Percentiles rank a stretch among this genome's conserved stretches.
Conservation (phyloP, 2,113 vertebrate species). For the Charina bottae region DNA sequence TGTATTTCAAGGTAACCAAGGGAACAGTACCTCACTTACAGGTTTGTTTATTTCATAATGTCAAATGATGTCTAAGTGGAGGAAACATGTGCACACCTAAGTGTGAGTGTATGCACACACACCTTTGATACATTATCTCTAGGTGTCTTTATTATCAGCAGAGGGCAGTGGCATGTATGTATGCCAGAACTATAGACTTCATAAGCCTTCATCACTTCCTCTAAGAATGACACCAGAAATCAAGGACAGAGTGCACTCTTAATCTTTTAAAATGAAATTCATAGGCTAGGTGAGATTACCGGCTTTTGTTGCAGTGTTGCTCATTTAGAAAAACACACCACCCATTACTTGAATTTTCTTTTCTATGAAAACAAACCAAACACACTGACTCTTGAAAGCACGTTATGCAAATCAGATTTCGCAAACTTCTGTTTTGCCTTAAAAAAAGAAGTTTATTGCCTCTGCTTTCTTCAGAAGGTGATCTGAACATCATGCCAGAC, state of each 20-base stretch:
- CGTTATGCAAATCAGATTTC: not conserved
- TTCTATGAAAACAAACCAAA: not conserved
- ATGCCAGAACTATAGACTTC: not conserved
- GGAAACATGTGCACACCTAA: not conserved
- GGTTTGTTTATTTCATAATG: too few relatives aligned
- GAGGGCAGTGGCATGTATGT: constrained; percentile 15
- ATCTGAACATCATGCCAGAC: too few relatives aligned
- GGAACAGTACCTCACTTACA: not conserved
- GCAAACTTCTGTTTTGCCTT: not conserved
- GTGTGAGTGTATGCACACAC: not conserved
- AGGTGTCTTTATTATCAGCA: not conserved
- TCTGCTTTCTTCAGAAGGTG: too few relatives aligned
- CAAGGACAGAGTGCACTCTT: not conserved
- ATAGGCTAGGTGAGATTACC: not conserved
- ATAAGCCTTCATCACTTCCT: not conserved
- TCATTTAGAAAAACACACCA: too few relatives aligned
- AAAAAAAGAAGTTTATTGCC: too few relatives aligned
- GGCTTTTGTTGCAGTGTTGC: not conserved
- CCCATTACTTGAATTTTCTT: not conserved
- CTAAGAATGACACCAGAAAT: not conserved
- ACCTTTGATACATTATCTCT: not conserved
- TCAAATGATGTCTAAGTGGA: not conserved
- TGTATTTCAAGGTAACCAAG: not conserved
- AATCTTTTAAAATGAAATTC: not conserved
- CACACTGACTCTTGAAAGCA: not conserved